Base-by-base conservation (phyloP, 2,113 vertebrate species). In the Stigmatopora argus region DNA sequence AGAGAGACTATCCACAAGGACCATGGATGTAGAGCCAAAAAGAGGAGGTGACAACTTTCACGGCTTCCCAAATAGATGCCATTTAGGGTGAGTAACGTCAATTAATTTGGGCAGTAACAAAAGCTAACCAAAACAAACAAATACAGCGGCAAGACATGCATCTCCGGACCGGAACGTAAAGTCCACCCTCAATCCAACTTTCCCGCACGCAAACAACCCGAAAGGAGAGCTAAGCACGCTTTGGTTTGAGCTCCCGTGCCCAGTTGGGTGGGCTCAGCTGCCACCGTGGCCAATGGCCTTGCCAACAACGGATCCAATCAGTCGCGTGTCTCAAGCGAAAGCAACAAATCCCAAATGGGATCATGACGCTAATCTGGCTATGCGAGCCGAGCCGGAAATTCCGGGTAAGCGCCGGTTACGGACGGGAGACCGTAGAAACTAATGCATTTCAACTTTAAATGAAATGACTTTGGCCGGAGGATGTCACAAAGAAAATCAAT, bases 241-340 rank as follows among this genome's bases (percentile, higher is more conserved):
- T 31, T 31, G 5, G n/a, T 61, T 61, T 44, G 18, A 14, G n/a
- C 19, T 45, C 38, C 13, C 67, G 34, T 0, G 12, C 14, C 41
- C 34, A 45, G 41, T 31, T 31, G 26, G 26, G 26, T 31, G 41
- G 7, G 12, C 15, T 31, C 23, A 56, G 23, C 23, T 17, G 21
- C 19, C 11, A 47, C 60, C 45, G 3, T 10, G 69, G 26, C 56
- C 67, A 51, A 45, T 55, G 11, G 2, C 26, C 44, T 19, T 3
- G 26, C 66, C 38, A 52, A 55, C 53, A 15, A 55, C 53, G 15
- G 66, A 70, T 55, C 8, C 59, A 66, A 69, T 53, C n/a, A 64
- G 45, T 52, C 56, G 59, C 62, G n/a, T 34, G 21, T 55, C 55
- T 56, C 5, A 7, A 55, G 10, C 52, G 35, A 34, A 73, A 2